Evolutionary conservation across 2,888 invertebrate species (phyloP).

Genomic region (Biston betularia): DNA sequence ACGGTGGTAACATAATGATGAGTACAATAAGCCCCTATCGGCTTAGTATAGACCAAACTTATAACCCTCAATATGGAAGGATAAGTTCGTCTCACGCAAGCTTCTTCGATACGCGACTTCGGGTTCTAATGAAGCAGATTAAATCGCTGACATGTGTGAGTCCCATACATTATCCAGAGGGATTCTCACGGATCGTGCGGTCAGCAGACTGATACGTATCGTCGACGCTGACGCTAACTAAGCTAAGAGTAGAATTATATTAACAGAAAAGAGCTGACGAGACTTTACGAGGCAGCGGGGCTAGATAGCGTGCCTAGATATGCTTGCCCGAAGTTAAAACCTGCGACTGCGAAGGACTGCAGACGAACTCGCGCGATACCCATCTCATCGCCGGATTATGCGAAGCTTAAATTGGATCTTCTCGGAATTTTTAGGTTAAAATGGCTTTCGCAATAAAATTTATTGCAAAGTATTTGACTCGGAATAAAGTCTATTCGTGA

Average conservation of each 20-base stretch:
- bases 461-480: conserved; percentile 75
- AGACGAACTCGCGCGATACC: conserved; percentile 62
- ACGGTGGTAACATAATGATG: no score
- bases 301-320: conserved; percentile 44
- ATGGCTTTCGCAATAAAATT: conserved; percentile 77
- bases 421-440: conserved; percentile 78
- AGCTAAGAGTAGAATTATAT: conserved; percentile 46
- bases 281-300: conserved; percentile 45
- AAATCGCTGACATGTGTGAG: conserved; percentile 66
- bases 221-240: conserved; percentile 46
- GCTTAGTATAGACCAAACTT: no score
- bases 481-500: conserved; percentile 72
- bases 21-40: no score
- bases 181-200: conserved; percentile 72
- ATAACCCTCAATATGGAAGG: conserved; percentile 28
- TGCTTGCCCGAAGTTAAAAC: conserved; percentile 43
- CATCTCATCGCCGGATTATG: conserved; percentile 75
- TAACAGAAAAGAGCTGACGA: conserved; percentile 40
- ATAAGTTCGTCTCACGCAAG: conserved; percentile 56
- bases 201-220: conserved; percentile 63
- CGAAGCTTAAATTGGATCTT: conserved; percentile 79
- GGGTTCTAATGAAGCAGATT: conserved; percentile 74
- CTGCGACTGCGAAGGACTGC: conserved; percentile 46
- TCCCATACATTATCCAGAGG: conserved; percentile 66
- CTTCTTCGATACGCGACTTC: conserved; percentile 54